Evolutionary conservation across 2,113 vertebrate species (phyloP).

Genomic region (Dicentrarchus labrax): DNA sequence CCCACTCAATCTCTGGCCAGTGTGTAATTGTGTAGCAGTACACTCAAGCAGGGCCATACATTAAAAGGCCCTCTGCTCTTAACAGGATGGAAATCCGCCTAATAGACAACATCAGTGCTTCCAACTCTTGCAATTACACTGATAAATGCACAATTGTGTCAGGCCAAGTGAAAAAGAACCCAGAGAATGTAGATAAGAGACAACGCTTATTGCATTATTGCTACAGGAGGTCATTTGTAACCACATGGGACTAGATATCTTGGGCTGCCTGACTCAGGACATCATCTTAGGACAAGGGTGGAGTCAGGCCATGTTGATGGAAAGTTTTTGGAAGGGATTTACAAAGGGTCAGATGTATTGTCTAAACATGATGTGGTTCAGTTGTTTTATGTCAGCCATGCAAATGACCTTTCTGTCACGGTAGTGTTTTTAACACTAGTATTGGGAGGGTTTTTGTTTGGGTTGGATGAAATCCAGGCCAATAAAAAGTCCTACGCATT

Average conservation of each 20-base stretch:
- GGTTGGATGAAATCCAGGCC: neutral
- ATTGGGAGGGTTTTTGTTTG: neutral
- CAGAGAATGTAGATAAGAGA: slow-evolving; percentile 78
- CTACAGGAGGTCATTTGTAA: slow-evolving; percentile 81
- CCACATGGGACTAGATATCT: slow-evolving; percentile 67
- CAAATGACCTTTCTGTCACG: neutral
- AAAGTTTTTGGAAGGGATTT: slow-evolving; percentile 6
- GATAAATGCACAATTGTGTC: slow-evolving; percentile 86
- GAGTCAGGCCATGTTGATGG: neutral
- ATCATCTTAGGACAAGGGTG: slow-evolving; percentile 54
- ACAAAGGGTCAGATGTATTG: neutral
- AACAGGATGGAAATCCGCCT: slow-evolving; percentile 84
- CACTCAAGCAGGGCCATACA: slow-evolving; percentile 78
- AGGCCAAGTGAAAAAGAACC: slow-evolving; percentile 80
- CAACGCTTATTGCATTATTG: slow-evolving; percentile 83
- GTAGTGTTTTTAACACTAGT: neutral
- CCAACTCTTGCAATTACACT: slow-evolving; percentile 85
- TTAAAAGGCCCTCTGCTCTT: slow-evolving; percentile 84
- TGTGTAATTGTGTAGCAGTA: slow-evolving; percentile 76
- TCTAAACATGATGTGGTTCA: neutral
- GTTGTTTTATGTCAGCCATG: neutral
- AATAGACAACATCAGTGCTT: slow-evolving; percentile 87
- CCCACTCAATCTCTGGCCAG: slow-evolving; percentile 66
- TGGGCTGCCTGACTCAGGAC: slow-evolving; percentile 63
- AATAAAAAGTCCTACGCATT: neutral